Evolutionary conservation across 2,797 vertebrate species (phyloP).

Genomic region (Arrhamphus sclerolepis): DNA sequence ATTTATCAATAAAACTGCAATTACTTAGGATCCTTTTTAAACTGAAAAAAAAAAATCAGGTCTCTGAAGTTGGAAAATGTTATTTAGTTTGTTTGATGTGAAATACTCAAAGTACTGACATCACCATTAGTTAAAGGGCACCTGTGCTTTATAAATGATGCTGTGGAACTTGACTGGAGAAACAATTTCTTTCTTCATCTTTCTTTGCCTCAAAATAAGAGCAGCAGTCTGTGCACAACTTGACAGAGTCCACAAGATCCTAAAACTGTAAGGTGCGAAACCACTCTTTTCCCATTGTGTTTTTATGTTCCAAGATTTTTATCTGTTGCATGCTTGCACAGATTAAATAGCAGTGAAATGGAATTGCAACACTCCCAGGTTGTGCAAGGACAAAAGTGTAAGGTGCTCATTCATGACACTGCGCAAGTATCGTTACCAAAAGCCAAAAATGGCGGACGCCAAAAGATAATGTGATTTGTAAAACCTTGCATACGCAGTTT

Average conservation of each 20-base stretch:
- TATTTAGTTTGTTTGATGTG: conserved; percentile 2
- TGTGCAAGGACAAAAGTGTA: too few species aligned
- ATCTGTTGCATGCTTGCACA: conserved; percentile 24
- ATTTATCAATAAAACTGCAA: conserved; percentile 2
- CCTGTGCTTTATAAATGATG: neutral
- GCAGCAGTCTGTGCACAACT: conserved; percentile 3
- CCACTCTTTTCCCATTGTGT: neutral
- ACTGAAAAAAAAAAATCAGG: conserved; percentile 4
- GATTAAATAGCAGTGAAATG: too few species aligned
- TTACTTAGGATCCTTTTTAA: neutral
- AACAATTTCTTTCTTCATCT: conserved; percentile 6
- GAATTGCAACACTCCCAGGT: too few species aligned
- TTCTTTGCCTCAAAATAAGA: conserved; percentile 18
- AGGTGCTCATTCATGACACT: too few species aligned
- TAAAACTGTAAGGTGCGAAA: conserved; percentile 45
- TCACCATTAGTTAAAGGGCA: conserved; percentile 8
- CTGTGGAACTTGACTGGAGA: neutral
- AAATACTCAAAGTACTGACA: conserved; percentile 3
- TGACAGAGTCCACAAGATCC: conserved; percentile 24
- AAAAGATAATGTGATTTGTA: too few species aligned
- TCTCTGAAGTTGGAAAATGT: conserved; percentile 6
- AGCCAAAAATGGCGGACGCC: too few species aligned
- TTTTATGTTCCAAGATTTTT: conserved; percentile 19
- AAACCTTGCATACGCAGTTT: too few species aligned
- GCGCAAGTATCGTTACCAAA: too few species aligned